Evolutionary conservation across 2,888 invertebrate species (phyloP).

Genomic region (Cantharis lateralis): DNA sequence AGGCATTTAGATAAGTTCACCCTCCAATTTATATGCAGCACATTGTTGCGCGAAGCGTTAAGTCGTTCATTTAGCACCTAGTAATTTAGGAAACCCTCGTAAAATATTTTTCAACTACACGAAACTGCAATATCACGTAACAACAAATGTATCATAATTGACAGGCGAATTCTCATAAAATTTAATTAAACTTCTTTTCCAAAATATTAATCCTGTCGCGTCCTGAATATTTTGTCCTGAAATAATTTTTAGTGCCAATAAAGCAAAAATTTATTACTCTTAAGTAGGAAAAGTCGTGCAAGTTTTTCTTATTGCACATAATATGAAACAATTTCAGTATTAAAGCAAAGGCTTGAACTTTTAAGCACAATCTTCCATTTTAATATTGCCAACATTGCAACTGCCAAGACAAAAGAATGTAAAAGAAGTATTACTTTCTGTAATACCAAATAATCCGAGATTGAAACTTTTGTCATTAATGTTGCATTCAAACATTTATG

Average conservation of each 20-base stretch:
- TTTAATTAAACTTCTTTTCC: neutral
- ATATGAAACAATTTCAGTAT: neutral
- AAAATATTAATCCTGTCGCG: neutral
- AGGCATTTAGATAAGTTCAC: neutral
- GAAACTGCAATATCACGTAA: neutral
- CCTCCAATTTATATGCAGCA: neutral
- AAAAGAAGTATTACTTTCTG: neutral
- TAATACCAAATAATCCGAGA: neutral
- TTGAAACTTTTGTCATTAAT: neutral
- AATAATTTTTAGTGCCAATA: neutral
- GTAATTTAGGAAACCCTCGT: neutral
- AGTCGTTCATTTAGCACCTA: neutral
- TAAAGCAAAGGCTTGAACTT: neutral
- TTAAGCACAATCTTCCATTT: neutral
- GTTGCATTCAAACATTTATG: neutral
- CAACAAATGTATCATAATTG: neutral
- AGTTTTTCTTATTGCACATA: neutral
- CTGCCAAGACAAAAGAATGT: neutral
- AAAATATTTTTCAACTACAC: neutral
- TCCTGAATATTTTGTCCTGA: neutral
- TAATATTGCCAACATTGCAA: neutral
- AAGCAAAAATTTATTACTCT: neutral
- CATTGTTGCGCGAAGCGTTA: neutral
- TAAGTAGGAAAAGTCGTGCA: neutral
- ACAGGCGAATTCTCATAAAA: neutral